A percentile compares a stretch with the other conserved stretches of the same genome.
Evolutionary conservation across 53 echinoderm and acorn worm genomes (phyloP).

Genomic region (Holothuria leucospilota): DNA sequence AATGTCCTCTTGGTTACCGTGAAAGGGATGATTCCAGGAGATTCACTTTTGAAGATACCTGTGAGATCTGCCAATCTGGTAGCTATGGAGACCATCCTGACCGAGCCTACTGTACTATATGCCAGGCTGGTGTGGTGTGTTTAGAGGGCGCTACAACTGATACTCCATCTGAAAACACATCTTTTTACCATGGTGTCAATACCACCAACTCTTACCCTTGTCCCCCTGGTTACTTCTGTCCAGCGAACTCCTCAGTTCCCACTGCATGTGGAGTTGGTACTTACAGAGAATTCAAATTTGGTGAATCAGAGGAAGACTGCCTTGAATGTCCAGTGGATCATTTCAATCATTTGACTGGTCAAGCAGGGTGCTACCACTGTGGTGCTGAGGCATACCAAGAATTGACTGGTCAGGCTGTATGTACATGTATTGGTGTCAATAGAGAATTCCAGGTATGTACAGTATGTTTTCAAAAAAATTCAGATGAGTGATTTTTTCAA

Average conservation of each 20-base stretch:
- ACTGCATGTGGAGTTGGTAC: slow-evolving; percentile 67
- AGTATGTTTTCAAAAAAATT: too few species aligned
- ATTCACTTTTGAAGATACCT: slow-evolving; percentile 88
- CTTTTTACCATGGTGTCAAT: slow-evolving; percentile 80
- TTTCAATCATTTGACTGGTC: slow-evolving; percentile 93
- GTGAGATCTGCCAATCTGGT: slow-evolving; percentile 89
- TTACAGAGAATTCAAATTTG: slow-evolving; percentile 67
- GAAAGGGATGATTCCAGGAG: slow-evolving; percentile 83
- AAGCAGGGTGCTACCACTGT: slow-evolving; percentile 84
- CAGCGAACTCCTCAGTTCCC: slow-evolving; percentile 71
- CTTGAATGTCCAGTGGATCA: slow-evolving; percentile 79
- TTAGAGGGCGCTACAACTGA: slow-evolving; percentile 93
- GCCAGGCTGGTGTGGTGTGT: slow-evolving; percentile 91
- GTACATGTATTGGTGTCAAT: slow-evolving; percentile 83
- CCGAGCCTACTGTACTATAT: slow-evolving; percentile 86
- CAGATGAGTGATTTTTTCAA: too few species aligned
- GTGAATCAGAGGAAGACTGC: slow-evolving; percentile 68
- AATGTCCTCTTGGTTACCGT: slow-evolving; percentile 91
- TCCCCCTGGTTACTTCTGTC: slow-evolving; percentile 90
- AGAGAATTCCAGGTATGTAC: slow-evolving; percentile 88
- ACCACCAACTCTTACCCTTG: slow-evolving; percentile 95
- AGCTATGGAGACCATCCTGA: slow-evolving; percentile 88
- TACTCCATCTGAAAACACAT: slow-evolving; percentile 71
- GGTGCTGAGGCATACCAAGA: slow-evolving; percentile 84
- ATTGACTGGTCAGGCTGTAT: slow-evolving; percentile 59